Conservation (phyloP, 2,113 vertebrate genomes). For the Acinonyx jubatus region DNA sequence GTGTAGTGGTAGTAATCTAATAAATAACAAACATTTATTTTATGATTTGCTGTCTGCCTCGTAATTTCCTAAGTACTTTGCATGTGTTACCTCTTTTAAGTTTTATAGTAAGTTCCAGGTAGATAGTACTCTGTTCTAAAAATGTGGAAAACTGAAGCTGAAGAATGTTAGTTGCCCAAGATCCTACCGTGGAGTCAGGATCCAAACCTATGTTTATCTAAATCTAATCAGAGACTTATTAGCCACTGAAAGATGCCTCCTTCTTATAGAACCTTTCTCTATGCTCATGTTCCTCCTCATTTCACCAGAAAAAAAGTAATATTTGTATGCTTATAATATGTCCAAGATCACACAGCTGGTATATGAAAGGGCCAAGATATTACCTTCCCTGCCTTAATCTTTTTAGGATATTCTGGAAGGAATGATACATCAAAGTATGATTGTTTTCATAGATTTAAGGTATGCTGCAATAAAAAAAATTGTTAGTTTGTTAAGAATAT, state of each 20-base stretch:
- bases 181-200: neutral
- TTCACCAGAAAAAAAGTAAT: neutral
- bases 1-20: neutral
- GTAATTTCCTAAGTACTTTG: neutral
- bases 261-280: neutral
- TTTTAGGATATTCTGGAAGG: neutral
- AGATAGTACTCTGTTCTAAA: neutral
- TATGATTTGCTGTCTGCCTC: neutral
- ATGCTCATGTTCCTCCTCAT: neutral
- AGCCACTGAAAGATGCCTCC: neutral
- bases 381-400: neutral
- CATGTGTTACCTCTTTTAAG: neutral
- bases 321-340: neutral
- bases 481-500: neutral
- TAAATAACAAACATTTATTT: neutral
- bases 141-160: neutral
- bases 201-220: neutral
- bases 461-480: fast-evolving
- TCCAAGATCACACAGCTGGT: neutral
- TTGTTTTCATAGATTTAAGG: neutral
- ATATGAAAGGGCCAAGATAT: neutral
- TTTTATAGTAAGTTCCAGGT: neutral
- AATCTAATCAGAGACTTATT: neutral
- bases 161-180: neutral
- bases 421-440: neutral